These are phyloP conservation scores for Aporrectodea caliginosa DNA, from an alignment of 1,140 invertebrate species.

Conservation along the genomic window DNA sequence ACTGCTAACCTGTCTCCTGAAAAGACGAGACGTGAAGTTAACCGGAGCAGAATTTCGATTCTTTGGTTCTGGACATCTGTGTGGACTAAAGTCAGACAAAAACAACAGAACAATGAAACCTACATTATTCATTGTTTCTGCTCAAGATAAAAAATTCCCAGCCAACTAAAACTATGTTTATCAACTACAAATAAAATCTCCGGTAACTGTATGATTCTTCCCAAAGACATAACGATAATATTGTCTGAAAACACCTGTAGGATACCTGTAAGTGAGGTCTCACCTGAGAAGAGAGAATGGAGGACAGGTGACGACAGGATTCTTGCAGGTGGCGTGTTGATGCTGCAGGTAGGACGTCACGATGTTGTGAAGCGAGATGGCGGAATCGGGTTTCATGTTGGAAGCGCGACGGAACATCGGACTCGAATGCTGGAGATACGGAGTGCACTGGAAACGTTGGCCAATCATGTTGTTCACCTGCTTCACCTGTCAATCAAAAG, in stretches of 20 bases:
- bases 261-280: too few species aligned
- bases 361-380: slow-evolving; percentile 80
- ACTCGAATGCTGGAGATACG: not conserved
- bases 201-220: too few species aligned
- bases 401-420: not conserved
- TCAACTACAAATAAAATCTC: too few species aligned
- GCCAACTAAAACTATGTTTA: too few species aligned
- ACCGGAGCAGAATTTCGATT: slow-evolving; percentile 66
- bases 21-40: slow-evolving; percentile 63
- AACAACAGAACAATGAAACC: too few species aligned
- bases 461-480: not conserved
- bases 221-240: too few species aligned
- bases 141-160: too few species aligned
- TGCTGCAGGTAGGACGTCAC: slow-evolving; percentile 93
- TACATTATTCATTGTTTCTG: not conserved
- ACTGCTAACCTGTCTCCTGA: slow-evolving; percentile 47
- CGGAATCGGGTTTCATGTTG: slow-evolving; percentile 49
- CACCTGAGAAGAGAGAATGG: slow-evolving; percentile 59
- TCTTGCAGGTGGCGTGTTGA: slow-evolving; percentile 64
- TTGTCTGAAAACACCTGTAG: too few species aligned
- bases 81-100: slow-evolving; percentile 64
- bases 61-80: slow-evolving; percentile 82
- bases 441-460: not conserved
- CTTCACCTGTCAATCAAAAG: not conserved
- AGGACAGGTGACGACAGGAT: slow-evolving; percentile 61